Base-by-base conservation (phyloP, 2,888 invertebrate genomes). In the Cephus spinipes region DNA sequence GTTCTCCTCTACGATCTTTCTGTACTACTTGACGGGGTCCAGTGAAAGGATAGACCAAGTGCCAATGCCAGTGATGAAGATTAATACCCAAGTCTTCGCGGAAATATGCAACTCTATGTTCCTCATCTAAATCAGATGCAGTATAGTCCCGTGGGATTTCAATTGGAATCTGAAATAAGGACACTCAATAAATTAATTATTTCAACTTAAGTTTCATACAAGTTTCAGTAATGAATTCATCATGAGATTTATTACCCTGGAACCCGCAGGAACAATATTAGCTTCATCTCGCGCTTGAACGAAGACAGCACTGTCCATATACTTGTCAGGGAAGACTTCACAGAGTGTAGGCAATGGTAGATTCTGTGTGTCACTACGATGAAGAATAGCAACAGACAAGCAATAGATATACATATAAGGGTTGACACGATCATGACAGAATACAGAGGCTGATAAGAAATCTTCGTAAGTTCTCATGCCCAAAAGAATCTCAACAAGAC, bases 321-420 rank as follows among this genome's bases (percentile, higher is more conserved):
- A 95, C 85, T 94, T 94, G 36, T 94, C 93, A 0, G 95, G 95
- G 89, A 95, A 95, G 32, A 93, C 92, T 87, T 95, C 95, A 1
- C 93, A 93, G 80, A 95, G 93, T 75, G 95, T 94, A 32, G 95
- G 94, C 71, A 95, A 90, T 15, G 92, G 92, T 30, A 95, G 87
- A 76, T 93, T 92, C 84, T 92, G 93, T 31, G 95, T 95, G 86
- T 95, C 95, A 1, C 90, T 89, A 12, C 93, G 92, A 78, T 89
- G 90, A 3, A 91, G 83, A n/a, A 91, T 80, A 31, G 90, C 90
- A n/a, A 91, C 90, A 11, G 91, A 91, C 40, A 91, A 82, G 3
- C 90, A 90, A 80, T 91, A 92, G 73, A 91, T 88, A 85, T 90
- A 92, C 80, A 92, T 81, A 55, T 89, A 88, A 12, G 92, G 91